Conservation (phyloP, 2,113 vertebrate genomes). For the Nothoprocta perdicaria region DNA sequence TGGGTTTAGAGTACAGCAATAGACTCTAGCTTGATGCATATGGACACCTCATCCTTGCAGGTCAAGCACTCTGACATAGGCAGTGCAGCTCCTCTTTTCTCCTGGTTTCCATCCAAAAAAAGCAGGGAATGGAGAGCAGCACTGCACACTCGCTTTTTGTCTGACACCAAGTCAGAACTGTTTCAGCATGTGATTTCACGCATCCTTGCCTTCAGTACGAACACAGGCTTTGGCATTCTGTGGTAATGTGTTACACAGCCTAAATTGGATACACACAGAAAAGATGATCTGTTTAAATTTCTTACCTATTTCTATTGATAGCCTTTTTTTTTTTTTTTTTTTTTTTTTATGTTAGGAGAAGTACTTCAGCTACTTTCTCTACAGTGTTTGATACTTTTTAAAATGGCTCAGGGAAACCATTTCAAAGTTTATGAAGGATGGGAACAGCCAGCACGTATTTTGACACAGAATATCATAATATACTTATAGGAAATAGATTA, state of each 20-base stretch:
- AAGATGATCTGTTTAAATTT: not conserved
- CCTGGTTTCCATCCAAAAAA: not conserved
- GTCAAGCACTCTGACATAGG: not conserved
- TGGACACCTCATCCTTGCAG: not conserved
- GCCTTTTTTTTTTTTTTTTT: not conserved
- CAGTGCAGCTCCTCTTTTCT: not conserved
- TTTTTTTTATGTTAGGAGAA: not conserved
- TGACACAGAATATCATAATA: not conserved
- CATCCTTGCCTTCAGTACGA: not conserved
- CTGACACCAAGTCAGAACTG: not conserved
- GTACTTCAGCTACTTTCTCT: not conserved
- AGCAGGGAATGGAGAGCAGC: not conserved
- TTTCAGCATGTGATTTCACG: not conserved
- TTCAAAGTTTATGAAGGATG: not conserved
- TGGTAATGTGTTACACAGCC: not conserved
- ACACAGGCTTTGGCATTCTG: not conserved
- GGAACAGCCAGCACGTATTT: not conserved
- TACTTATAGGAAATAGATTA: not conserved
- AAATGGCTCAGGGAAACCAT: not conserved
- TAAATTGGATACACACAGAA: not conserved
- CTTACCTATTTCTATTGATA: not conserved
- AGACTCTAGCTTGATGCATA: not conserved
- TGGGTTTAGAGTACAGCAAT: not conserved
- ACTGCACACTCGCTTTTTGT: not conserved
- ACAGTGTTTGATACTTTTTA: not conserved